Evolutionary conservation across 2,797 vertebrate species (phyloP).

Genomic region (Sebastes trivittatus): DNA sequence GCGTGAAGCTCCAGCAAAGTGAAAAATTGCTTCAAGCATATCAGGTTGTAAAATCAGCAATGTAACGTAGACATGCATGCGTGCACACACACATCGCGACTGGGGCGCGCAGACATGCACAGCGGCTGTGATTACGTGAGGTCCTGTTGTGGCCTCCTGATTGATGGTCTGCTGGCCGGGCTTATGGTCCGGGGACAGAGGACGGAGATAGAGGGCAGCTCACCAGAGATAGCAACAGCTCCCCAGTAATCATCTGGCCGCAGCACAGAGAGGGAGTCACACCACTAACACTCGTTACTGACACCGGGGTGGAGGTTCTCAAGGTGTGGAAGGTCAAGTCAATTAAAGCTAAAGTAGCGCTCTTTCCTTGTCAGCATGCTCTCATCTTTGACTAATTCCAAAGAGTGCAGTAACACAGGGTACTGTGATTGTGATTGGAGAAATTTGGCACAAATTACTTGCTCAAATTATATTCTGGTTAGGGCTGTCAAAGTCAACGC

Average conservation of each 20-base stretch:
- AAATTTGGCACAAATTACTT: background rate
- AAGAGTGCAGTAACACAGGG: background rate
- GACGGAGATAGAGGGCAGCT: conserved; percentile 68
- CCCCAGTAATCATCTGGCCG: conserved; percentile 62
- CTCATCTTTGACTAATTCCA: conserved; percentile 1
- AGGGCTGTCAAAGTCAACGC: fast-evolving
- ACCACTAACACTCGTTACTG: conserved; percentile 66
- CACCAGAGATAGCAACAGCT: conserved; percentile 57
- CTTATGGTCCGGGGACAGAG: conserved; percentile 56
- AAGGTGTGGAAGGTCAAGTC: conserved; percentile 35
- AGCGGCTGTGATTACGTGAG: conserved; percentile 55
- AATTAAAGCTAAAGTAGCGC: conserved; percentile 11
- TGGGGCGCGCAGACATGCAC: background rate
- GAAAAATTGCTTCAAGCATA: conserved; percentile 49
- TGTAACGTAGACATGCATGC: conserved; percentile 19
- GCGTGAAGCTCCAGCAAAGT: conserved; percentile 47
- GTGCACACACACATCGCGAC: background rate
- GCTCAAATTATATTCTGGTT: background rate
- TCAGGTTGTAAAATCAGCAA: conserved; percentile 30
- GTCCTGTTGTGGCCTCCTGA: conserved; percentile 66
- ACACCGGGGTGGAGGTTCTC: conserved; percentile 49
- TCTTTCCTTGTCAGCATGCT: background rate
- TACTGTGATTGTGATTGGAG: background rate
- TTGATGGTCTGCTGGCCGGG: conserved; percentile 66
- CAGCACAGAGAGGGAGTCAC: conserved; percentile 33